Evolutionary conservation across 1,140 invertebrate species (phyloP).

Genomic region (Magallana gigas): DNA sequence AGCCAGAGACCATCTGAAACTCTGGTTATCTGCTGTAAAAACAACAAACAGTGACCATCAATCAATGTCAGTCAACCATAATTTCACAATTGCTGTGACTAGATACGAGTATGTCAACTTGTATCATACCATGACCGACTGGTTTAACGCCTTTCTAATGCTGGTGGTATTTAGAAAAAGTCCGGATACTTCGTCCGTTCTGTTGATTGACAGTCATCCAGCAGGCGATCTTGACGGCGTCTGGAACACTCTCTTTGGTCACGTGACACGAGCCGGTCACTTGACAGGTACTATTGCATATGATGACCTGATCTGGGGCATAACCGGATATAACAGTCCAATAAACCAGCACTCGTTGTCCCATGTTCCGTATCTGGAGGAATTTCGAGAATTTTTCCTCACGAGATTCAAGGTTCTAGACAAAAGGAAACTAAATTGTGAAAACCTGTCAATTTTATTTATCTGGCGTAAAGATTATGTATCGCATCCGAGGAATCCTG

Average conservation of each 20-base stretch:
- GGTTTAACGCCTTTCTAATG: constrained; percentile 76
- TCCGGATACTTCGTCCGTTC: constrained; percentile 62
- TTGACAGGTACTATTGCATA: constrained; percentile 54
- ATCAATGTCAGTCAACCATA: background rate
- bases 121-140: constrained; percentile 78
- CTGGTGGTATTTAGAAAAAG: constrained; percentile 67
- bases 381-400: constrained; percentile 75
- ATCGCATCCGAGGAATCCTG: constrained; percentile 75
- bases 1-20: constrained; percentile 6
- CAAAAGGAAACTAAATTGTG: constrained; percentile 64
- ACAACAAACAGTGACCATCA: background rate
- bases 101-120: constrained; percentile 77
- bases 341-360: constrained; percentile 63
- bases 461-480: constrained; percentile 76
- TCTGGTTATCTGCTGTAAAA: constrained; percentile 40
- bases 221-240: constrained; percentile 68
- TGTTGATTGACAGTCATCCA: constrained; percentile 74
- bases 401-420: constrained; percentile 48
- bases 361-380: constrained; percentile 69
- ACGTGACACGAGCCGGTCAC: constrained; percentile 52
- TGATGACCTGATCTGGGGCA: constrained; percentile 70
- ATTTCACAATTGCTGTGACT: constrained; percentile 65
- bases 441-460: constrained; percentile 68
- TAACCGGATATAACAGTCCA: constrained; percentile 74
- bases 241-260: constrained; percentile 72